phyloP scores from a whole-genome alignment of 2,888 invertebrate species.

The Sipha maydis region DNA sequence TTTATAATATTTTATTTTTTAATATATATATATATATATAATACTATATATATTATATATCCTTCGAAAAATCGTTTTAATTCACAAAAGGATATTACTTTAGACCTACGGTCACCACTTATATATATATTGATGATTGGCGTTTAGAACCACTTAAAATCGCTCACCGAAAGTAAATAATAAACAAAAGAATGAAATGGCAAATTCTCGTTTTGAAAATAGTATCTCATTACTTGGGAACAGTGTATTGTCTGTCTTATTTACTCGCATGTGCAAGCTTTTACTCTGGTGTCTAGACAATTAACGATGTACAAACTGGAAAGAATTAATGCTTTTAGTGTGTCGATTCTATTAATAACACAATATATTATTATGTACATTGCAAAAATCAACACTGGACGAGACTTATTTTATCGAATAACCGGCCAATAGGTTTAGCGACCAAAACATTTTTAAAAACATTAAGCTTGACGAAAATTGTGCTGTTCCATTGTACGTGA shows the following conservation, averaged over 20 bases:
- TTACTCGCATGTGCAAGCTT: not conserved
- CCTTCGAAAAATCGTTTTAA: not conserved
- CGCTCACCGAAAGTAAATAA: not conserved
- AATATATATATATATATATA: no score
- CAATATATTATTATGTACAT: not conserved
- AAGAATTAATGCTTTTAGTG: slow-evolving; percentile 6
- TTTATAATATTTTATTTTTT: not conserved
- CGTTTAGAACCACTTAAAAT: slow-evolving; percentile 6
- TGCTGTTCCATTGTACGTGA: not conserved
- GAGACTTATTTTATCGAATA: no score
- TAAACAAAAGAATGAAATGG: not conserved
- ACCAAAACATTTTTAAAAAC: no score
- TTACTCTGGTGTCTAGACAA: not conserved
- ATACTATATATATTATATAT: not conserved
- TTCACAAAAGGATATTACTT: slow-evolving; percentile 8
- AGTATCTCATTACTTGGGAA: slow-evolving; percentile 11
- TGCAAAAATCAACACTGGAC: not conserved
- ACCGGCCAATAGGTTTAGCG: no score
- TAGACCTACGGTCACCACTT: not conserved
- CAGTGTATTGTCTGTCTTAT: not conserved
- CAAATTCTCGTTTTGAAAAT: not conserved
- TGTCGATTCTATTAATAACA: not conserved
- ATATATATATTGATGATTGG: not conserved
- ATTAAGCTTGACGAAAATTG: no score
- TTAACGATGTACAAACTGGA: slow-evolving; percentile 1